Evolutionary conservation across 2,888 invertebrate genomes (phyloP).

Genomic region (Choristoneura rosaceana): DNA sequence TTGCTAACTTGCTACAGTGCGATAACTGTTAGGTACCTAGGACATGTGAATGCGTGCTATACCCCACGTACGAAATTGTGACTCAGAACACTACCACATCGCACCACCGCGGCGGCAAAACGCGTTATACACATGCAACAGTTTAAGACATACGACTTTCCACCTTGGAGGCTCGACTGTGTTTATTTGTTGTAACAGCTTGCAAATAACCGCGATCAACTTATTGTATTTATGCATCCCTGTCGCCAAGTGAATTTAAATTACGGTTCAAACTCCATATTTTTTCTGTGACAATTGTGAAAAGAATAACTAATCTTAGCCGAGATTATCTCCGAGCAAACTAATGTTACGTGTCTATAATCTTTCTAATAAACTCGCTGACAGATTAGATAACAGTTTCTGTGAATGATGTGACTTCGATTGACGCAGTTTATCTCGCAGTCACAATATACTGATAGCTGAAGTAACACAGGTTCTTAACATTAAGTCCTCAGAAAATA

Average conservation of each 20-base stretch:
- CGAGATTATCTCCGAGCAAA: constrained; percentile 5
- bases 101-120: constrained; percentile 2
- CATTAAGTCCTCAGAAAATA: constrained; percentile 23
- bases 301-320: not conserved
- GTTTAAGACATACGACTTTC: not conserved
- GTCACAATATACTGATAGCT: constrained; percentile 32
- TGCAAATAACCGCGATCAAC: constrained; percentile 39
- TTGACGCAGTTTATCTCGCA: constrained; percentile 29
- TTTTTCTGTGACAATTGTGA: not conserved
- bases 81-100: constrained; percentile 24
- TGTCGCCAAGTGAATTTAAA: constrained; percentile 33
- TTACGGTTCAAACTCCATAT: constrained; percentile 19
- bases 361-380: constrained; percentile 16
- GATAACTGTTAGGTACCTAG: constrained; percentile 4
- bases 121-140: not conserved
- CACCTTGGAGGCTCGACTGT: constrained; percentile 1
- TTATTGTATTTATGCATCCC: constrained; percentile 35
- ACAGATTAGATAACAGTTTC: constrained; percentile 33
- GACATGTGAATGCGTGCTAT: constrained; percentile 25
- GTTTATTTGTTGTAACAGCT: constrained; percentile 43
- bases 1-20: too few species aligned
- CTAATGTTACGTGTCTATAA: constrained; percentile 10
- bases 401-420: constrained; percentile 31
- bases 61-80: constrained; percentile 28
- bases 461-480: constrained; percentile 16